Evolutionary conservation across 2,888 invertebrate species (phyloP).

Genomic region (Drosophila multiciliata): DNA sequence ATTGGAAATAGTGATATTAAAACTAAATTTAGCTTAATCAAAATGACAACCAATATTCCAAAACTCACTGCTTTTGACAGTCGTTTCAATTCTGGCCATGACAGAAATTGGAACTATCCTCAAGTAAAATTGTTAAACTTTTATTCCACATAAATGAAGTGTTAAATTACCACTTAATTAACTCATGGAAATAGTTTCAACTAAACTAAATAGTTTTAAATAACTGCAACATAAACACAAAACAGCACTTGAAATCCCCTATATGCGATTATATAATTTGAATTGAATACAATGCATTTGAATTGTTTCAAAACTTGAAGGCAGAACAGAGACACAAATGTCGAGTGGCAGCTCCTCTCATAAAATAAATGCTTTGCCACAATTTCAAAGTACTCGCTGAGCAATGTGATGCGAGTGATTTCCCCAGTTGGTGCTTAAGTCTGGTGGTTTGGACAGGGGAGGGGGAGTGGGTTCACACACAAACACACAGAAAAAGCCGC

Average conservation of each 20-base stretch:
- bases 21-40: not conserved
- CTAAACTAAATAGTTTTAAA: not conserved
- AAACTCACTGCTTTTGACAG: not conserved
- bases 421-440: conserved; percentile 69
- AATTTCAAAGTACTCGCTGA: conserved; percentile 25
- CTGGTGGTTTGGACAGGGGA: conserved; percentile 23
- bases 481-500: conserved; percentile 17
- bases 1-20: not conserved
- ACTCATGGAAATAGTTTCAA: not conserved
- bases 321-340: not conserved
- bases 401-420: conserved; percentile 57
- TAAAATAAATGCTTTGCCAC: conserved; percentile 1
- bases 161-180: not conserved
- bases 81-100: too few relatives aligned
- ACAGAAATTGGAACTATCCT: not conserved
- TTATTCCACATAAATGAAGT: not conserved
- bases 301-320: not conserved
- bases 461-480: not conserved
- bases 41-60: not conserved
- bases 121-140: not conserved
- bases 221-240: not conserved
- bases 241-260: not conserved
- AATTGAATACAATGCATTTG: conserved; percentile 8
- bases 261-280: not conserved
- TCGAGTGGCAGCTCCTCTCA: not conserved